A percentile compares a stretch with the other conserved stretches of the same genome.
phyloP scores from a whole-genome alignment of 1,140 invertebrate genomes.

The Sycophila sp. region DNA sequence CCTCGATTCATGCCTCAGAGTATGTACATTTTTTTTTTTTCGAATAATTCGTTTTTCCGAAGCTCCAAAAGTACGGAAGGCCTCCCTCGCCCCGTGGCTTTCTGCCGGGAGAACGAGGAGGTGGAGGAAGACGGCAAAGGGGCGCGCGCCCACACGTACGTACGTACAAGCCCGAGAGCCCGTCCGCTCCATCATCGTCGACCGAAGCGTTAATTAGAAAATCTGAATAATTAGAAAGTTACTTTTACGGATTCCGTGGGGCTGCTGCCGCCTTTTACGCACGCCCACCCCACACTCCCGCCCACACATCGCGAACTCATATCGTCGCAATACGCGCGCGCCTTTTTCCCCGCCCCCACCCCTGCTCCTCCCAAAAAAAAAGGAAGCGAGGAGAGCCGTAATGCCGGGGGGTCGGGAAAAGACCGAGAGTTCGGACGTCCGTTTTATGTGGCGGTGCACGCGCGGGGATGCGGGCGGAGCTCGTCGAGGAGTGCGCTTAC shows the following conservation, averaged over 20 bases:
- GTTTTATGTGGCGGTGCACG: not conserved
- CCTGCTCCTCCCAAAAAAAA: not conserved
- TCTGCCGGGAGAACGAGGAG: constrained; percentile 3
- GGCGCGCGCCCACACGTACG: not conserved
- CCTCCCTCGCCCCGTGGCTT: not conserved
- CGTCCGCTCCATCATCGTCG: constrained; percentile 58
- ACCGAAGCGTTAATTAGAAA: constrained; percentile 64
- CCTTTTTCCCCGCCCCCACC: constrained; percentile 6
- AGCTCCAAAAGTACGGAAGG: constrained; percentile 34
- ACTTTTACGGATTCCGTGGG: constrained; percentile 50
- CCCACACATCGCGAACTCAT: not conserved
- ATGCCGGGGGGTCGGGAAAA: not conserved
- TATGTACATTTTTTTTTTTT: constrained; percentile 5
- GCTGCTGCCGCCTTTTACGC: not conserved
- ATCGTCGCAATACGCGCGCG: not conserved
- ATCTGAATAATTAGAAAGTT: constrained; percentile 66
- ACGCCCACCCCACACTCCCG: no score
- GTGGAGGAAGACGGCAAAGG: constrained; percentile 45
- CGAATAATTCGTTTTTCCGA: constrained; percentile 29
- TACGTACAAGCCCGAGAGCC: constrained; percentile 42
- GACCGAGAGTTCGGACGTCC: constrained; percentile 11
- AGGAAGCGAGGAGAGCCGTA: not conserved
- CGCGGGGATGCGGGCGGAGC: constrained; percentile 12
- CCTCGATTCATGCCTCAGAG: not conserved
- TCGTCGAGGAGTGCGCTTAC: constrained; percentile 27